A percentile compares a stretch with the other conserved stretches of the same genome.
Conservation (phyloP, 2,888 invertebrate species). For the Euplagia quadripunctaria region DNA sequence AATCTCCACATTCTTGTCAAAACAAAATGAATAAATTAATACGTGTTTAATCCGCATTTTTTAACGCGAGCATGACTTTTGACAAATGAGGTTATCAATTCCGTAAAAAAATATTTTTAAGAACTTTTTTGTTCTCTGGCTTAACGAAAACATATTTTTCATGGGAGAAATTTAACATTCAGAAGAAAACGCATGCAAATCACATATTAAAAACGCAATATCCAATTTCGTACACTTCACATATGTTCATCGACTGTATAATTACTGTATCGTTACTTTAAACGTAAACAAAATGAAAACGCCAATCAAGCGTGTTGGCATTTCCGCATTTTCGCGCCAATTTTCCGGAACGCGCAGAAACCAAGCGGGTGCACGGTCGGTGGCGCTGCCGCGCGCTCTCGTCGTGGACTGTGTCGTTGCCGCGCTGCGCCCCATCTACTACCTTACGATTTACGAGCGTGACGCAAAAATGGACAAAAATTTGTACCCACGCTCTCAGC, state of each 20-base stretch:
- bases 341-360: conserved; percentile 78
- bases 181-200: conserved; percentile 9
- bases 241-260: conserved; percentile 50
- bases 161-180: conserved; percentile 35
- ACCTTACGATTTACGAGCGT: conserved; percentile 80
- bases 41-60: conserved; percentile 27
- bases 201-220: conserved; percentile 44
- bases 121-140: neutral
- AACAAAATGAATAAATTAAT: conserved; percentile 46
- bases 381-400: conserved; percentile 76
- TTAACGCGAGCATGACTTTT: conserved; percentile 4
- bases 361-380: conserved; percentile 65
- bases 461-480: conserved; percentile 80
- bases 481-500: conserved; percentile 54
- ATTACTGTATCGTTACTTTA: conserved; percentile 43
- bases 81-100: conserved; percentile 13
- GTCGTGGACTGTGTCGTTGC: conserved; percentile 73
- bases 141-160: neutral
- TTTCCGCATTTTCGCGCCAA: conserved; percentile 85
- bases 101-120: neutral
- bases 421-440: conserved; percentile 72
- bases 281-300: conserved; percentile 57
- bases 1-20: conserved; percentile 47
- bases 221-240: conserved; percentile 51
- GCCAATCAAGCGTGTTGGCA: conserved; percentile 69